phyloP scores from a whole-genome alignment of 1,140 invertebrate species.

The Sminthurides bifidus region DNA sequence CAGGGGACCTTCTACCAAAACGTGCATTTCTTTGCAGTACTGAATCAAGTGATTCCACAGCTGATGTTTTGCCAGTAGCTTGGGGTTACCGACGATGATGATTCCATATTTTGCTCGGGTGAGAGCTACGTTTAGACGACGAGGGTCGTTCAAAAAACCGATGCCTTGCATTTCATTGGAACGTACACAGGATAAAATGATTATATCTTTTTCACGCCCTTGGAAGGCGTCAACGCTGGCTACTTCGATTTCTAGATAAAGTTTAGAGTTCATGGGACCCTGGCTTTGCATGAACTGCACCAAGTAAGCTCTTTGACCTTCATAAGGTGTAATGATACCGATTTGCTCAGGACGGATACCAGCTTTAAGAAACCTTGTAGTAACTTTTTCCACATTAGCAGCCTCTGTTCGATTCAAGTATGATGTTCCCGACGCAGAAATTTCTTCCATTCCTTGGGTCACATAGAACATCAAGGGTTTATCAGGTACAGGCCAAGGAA shows the following conservation, averaged over 20 bases:
- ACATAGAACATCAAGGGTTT: constrained; percentile 99
- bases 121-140: constrained; percentile 93
- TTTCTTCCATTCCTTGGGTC: constrained; percentile 96
- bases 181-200: constrained; percentile 84
- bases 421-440: constrained; percentile 93
- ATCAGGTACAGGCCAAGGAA: constrained; percentile 92
- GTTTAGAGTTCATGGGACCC: constrained; percentile 86
- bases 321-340: constrained; percentile 98
- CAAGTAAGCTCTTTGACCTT: constrained; percentile 91
- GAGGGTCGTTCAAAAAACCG: constrained; percentile 91
- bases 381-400: constrained; percentile 94
- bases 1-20: constrained; percentile 92
- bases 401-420: constrained; percentile 98
- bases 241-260: constrained; percentile 98
- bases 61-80: constrained; percentile 91
- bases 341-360: constrained; percentile 97
- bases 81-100: constrained; percentile 98
- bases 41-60: constrained; percentile 96
- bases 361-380: constrained; percentile 80
- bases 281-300: constrained; percentile 98
- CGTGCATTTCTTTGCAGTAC: constrained; percentile 96
- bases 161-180: constrained; percentile 88
- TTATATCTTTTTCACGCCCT: constrained; percentile 95
- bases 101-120: constrained; percentile 96
- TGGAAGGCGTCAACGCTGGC: constrained; percentile 99